phyloP scores from a whole-genome alignment of 2,797 vertebrate genomes.

The Morus bassanus region DNA sequence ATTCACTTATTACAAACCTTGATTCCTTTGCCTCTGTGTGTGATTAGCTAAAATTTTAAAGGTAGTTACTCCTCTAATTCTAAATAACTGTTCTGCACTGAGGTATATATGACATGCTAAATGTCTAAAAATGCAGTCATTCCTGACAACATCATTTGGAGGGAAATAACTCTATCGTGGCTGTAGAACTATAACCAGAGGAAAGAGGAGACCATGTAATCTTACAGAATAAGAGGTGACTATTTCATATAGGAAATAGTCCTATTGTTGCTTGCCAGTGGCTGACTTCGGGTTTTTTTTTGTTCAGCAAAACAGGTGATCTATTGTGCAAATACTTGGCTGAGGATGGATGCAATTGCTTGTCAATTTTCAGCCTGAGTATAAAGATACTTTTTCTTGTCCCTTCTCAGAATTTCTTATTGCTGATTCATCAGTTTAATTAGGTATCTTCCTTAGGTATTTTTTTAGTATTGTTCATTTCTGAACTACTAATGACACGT shows the following conservation, averaged over 20 bases:
- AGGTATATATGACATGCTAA: background rate
- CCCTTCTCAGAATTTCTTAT: background rate
- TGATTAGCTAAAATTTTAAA: background rate
- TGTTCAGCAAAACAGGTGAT: background rate
- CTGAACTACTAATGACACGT: background rate
- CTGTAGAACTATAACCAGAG: background rate
- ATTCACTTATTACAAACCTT: background rate
- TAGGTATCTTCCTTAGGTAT: background rate
- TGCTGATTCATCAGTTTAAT: background rate
- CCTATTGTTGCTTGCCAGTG: background rate
- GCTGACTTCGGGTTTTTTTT: background rate
- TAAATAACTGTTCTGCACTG: background rate
- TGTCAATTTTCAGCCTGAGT: background rate
- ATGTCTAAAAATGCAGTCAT: background rate
- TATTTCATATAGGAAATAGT: too few relatives aligned
- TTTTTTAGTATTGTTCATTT: background rate
- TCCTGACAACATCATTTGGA: background rate
- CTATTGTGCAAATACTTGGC: background rate
- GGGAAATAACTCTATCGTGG: background rate
- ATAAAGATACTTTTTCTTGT: background rate
- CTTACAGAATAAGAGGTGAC: background rate
- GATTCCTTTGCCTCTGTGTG: background rate
- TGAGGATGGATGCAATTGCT: background rate
- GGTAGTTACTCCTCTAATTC: background rate
- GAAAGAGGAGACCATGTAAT: background rate